Percentiles rank a stretch among this genome's conserved stretches.
Conservation (phyloP, 2,888 invertebrate genomes). For the Chalcosyrphus nemorum region DNA sequence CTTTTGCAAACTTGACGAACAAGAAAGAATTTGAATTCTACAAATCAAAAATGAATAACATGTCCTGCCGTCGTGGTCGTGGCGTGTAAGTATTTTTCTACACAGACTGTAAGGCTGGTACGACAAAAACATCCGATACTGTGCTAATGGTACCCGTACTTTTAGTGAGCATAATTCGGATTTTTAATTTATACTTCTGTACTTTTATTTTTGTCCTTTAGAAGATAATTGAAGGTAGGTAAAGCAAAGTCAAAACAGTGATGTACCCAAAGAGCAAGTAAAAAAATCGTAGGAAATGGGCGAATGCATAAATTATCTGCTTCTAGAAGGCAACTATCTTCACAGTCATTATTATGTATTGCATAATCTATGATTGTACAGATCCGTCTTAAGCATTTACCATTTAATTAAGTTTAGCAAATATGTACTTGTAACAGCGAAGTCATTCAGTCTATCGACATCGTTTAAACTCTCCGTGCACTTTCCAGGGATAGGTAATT, state of each 20-base stretch:
- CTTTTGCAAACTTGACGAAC: too few relatives aligned
- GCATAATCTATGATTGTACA: constrained; percentile 1
- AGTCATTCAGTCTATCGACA: not conserved
- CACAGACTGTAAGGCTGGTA: not conserved
- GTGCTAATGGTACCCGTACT: not conserved
- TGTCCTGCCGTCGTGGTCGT: too few relatives aligned
- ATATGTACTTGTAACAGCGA: not conserved
- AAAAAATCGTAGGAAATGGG: not conserved
- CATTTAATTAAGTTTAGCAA: not conserved
- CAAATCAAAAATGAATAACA: too few relatives aligned
- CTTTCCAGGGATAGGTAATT: constrained; percentile 49
- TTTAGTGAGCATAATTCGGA: not conserved
- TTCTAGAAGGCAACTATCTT: not conserved
- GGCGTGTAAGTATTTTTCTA: too few relatives aligned
- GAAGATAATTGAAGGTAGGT: not conserved
- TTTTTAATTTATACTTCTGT: not conserved
- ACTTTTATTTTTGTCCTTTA: not conserved
- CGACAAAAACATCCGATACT: not conserved
- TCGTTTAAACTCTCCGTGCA: not conserved
- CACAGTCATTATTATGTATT: too few relatives aligned
- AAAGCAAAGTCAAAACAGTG: not conserved
- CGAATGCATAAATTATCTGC: not conserved
- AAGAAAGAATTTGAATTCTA: too few relatives aligned
- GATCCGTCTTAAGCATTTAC: not conserved
- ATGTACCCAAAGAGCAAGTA: not conserved